Percentiles rank a stretch among this genome's conserved stretches.
Evolutionary conservation across 2,113 vertebrate genomes (phyloP).

Genomic region (Gila orcuttii): DNA sequence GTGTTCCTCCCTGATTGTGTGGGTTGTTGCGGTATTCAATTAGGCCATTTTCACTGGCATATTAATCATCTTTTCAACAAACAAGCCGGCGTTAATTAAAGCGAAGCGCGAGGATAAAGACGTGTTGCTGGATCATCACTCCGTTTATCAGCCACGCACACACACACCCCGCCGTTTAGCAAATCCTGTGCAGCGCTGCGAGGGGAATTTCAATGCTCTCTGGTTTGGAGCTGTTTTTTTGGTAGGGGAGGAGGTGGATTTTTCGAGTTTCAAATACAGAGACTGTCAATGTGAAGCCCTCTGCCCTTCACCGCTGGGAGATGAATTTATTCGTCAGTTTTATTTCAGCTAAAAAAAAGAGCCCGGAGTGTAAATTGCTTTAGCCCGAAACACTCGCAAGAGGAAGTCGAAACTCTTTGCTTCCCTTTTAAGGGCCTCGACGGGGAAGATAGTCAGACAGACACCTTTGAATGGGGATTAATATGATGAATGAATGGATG

Average conservation of each 20-base stretch:
- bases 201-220: constrained; percentile 48
- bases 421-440: constrained; percentile 6
- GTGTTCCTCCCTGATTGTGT: constrained; percentile 61
- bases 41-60: constrained; percentile 60
- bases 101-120: constrained; percentile 54
- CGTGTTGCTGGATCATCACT: constrained; percentile 64
- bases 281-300: constrained; percentile 34
- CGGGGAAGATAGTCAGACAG: background rate
- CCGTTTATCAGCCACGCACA: constrained; percentile 49
- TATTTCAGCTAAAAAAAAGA: constrained; percentile 18
- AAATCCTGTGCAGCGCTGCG: constrained; percentile 33
- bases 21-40: constrained; percentile 62
- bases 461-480: background rate
- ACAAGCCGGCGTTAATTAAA: constrained; percentile 83
- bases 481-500: background rate
- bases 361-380: constrained; percentile 1
- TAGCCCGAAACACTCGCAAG: constrained; percentile 2
- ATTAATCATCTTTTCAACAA: constrained; percentile 89
- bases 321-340: constrained; percentile 35
- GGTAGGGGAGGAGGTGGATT: constrained; percentile 29
- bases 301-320: background rate
- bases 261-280: constrained; percentile 9
- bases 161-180: constrained; percentile 44
- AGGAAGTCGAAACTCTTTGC: background rate
- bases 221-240: constrained; percentile 31